Percentiles rank a stretch among this genome's conserved stretches.
These are phyloP conservation scores for Pituophis catenifer DNA, from an alignment of 2,113 vertebrate species.

Conservation along the genomic window DNA sequence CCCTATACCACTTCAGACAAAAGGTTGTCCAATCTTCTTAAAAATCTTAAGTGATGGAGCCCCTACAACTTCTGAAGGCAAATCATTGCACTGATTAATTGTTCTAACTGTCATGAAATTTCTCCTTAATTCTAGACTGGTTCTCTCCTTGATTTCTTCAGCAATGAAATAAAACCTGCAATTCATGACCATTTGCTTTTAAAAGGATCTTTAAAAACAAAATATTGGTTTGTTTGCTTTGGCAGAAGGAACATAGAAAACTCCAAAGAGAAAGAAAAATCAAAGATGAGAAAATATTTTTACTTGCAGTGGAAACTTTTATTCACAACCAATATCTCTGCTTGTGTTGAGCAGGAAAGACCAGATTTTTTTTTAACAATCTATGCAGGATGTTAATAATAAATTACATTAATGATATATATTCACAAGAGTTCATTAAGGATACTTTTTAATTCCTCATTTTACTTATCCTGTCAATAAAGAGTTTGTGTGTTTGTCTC, in stretches of 20 bases:
- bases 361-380: neutral
- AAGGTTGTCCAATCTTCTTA: neutral
- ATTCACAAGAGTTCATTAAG: slow-evolving; percentile 2
- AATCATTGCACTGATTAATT: neutral
- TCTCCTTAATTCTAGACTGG: neutral
- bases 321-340: neutral
- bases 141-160: neutral
- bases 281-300: slow-evolving; percentile 22
- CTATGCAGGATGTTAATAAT: slow-evolving; percentile 15
- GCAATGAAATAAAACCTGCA: slow-evolving; percentile 31
- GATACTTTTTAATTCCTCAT: slow-evolving; percentile 27
- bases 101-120: neutral
- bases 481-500: neutral
- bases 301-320: neutral
- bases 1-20: too few species aligned
- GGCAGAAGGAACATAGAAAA: neutral
- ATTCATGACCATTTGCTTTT: slow-evolving; percentile 12
- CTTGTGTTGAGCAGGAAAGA: neutral
- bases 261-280: slow-evolving; percentile 23
- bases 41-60: neutral
- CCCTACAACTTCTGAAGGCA: neutral
- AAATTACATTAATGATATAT: slow-evolving; percentile 6
- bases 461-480: slow-evolving; percentile 30
- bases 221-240: slow-evolving; percentile 23
- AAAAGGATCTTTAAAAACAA: slow-evolving; percentile 17